A percentile compares a stretch with the other conserved stretches of the same genome.
Conservation (phyloP, 2,797 vertebrate genomes). For the Meda fulgida region DNA sequence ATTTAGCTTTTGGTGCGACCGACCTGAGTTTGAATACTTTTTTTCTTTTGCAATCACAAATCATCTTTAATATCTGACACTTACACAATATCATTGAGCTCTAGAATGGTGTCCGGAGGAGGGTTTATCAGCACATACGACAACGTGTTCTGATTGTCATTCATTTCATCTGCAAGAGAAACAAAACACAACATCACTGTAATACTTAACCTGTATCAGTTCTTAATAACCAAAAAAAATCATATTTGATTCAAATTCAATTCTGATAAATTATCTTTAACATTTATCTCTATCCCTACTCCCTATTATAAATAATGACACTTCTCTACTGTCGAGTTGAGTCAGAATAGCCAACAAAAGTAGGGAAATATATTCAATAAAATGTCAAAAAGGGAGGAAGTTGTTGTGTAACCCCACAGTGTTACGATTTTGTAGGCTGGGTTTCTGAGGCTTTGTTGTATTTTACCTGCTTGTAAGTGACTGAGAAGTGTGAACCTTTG, state of each 20-base stretch:
- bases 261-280: not conserved
- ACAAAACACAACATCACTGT: conserved; percentile 49
- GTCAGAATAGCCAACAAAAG: conserved; percentile 13
- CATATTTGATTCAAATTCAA: too few relatives aligned
- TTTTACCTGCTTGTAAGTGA: conserved; percentile 64
- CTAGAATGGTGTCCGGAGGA: conserved; percentile 92
- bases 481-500: conserved; percentile 66
- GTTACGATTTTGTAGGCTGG: conserved; percentile 35
- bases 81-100: conserved; percentile 95
- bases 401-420: conserved; percentile 22
- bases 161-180: conserved; percentile 91
- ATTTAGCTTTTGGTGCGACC: not conserved
- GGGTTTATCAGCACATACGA: conserved; percentile 98
- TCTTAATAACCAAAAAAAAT: conserved; percentile 19
- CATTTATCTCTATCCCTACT: conserved; percentile 6
- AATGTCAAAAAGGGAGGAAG: not conserved
- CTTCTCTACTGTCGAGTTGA: not conserved
- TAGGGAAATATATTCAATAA: conserved; percentile 5
- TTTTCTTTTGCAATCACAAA: not conserved
- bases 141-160: conserved; percentile 96
- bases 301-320: conserved; percentile 29
- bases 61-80: conserved; percentile 56
- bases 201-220: not conserved
- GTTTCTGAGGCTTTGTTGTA: conserved; percentile 48
- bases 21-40: too few relatives aligned